phyloP scores from a whole-genome alignment of 1,140 invertebrate species.

The Heliconius congener region DNA sequence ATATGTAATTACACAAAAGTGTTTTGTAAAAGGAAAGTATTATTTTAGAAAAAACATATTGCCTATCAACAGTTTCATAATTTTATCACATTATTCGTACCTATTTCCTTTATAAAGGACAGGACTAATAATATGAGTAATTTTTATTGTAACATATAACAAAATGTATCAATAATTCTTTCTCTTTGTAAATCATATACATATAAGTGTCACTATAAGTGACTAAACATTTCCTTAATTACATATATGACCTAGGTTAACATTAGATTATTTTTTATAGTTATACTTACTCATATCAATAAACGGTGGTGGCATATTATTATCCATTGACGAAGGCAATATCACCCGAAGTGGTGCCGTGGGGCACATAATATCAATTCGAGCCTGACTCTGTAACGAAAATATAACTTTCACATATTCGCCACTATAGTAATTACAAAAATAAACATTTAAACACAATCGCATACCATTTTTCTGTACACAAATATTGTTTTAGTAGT shows the following conservation, averaged over 20 bases:
- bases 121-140: too few relatives aligned
- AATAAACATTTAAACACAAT: slow-evolving; percentile 66
- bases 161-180: not conserved
- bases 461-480: slow-evolving; percentile 62
- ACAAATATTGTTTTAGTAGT: slow-evolving; percentile 24
- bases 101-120: too few relatives aligned
- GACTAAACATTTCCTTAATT: slow-evolving; percentile 10
- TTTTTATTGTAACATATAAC: too few relatives aligned
- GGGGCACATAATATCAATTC: slow-evolving; percentile 60
- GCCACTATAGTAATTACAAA: slow-evolving; percentile 58
- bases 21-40: too few relatives aligned
- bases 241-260: slow-evolving; percentile 9
- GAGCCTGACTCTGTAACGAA: slow-evolving; percentile 65
- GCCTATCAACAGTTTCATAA: too few relatives aligned
- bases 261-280: slow-evolving; percentile 20
- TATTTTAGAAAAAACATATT: too few relatives aligned
- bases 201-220: not conserved
- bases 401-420: slow-evolving; percentile 59
- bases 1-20: too few relatives aligned
- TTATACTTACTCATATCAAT: slow-evolving; percentile 62
- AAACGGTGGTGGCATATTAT: slow-evolving; percentile 64
- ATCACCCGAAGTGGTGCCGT: slow-evolving; percentile 66
- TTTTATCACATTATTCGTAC: too few relatives aligned
- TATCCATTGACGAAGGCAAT: slow-evolving; percentile 60
- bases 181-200: not conserved